A percentile compares a stretch with the other conserved stretches of the same genome.
These are phyloP conservation scores for Callithrix jacchus DNA, from an alignment of 2,113 vertebrate species.

Conservation along the genomic window DNA sequence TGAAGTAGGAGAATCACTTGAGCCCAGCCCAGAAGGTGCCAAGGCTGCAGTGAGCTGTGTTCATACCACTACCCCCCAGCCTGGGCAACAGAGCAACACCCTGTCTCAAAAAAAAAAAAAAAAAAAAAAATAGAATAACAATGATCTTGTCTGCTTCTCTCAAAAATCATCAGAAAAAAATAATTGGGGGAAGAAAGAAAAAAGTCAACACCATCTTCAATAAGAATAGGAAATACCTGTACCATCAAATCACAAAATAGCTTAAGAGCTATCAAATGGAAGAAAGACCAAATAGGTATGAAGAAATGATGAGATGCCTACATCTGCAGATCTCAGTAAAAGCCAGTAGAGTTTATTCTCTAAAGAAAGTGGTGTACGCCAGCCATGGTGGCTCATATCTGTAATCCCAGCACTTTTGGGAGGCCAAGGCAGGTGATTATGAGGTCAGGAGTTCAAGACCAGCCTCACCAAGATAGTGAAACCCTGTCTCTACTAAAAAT, in stretches of 20 bases:
- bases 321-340: background rate
- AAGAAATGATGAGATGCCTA: background rate
- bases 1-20: background rate
- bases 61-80: background rate
- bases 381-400: too few relatives aligned
- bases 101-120: background rate
- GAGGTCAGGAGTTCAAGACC: too few relatives aligned
- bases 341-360: background rate
- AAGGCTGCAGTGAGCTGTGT: background rate
- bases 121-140: background rate
- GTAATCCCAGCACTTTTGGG: too few relatives aligned
- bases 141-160: background rate
- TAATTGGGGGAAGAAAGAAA: background rate
- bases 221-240: slow-evolving; percentile 10
- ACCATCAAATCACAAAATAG: slow-evolving; percentile 4
- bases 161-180: slow-evolving; percentile 1
- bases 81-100: background rate
- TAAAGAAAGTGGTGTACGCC: background rate
- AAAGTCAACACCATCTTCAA: background rate
- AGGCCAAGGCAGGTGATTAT: too few relatives aligned
- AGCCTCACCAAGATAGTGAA: too few relatives aligned
- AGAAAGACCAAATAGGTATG: background rate
- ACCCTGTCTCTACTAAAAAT: too few relatives aligned
- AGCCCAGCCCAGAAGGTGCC: too few relatives aligned
- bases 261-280: background rate